These are phyloP conservation scores for Trogon surrucura DNA, from an alignment of 2,113 vertebrate species.

Conservation along the genomic window DNA sequence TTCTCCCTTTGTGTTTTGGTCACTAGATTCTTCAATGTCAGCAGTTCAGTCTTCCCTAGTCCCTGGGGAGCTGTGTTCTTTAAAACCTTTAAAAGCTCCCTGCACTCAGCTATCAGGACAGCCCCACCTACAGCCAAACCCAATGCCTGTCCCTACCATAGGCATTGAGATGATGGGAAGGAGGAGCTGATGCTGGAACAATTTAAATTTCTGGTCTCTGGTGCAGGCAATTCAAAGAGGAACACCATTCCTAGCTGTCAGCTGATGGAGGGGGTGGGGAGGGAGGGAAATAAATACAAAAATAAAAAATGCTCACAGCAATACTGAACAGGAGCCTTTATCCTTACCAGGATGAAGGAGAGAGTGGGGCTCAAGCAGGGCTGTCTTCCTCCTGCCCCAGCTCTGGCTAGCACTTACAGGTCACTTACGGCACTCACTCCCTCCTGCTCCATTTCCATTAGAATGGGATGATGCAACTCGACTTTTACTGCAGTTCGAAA, in stretches of 20 bases:
- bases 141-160: rapidly evolving
- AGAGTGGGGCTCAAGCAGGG: not conserved
- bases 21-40: not conserved
- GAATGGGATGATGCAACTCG: constrained; percentile 36
- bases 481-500: constrained; percentile 38
- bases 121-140: not conserved
- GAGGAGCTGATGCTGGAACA: not conserved
- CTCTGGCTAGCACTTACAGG: not conserved
- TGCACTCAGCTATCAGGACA: not conserved
- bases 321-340: not conserved
- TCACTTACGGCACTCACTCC: not conserved
- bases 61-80: not conserved
- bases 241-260: not conserved
- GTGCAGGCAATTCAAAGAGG: not conserved
- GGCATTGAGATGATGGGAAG: not conserved
- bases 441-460: constrained; percentile 4
- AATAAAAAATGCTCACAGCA: rapidly evolving
- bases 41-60: not conserved
- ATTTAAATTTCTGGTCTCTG: not conserved
- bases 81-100: not conserved
- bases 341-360: not conserved
- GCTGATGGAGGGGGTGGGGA: not conserved
- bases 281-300: not conserved
- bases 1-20: not conserved
- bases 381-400: not conserved